phyloP scores from a whole-genome alignment of 2,888 invertebrate genomes.

The Heliconius charithonia region DNA sequence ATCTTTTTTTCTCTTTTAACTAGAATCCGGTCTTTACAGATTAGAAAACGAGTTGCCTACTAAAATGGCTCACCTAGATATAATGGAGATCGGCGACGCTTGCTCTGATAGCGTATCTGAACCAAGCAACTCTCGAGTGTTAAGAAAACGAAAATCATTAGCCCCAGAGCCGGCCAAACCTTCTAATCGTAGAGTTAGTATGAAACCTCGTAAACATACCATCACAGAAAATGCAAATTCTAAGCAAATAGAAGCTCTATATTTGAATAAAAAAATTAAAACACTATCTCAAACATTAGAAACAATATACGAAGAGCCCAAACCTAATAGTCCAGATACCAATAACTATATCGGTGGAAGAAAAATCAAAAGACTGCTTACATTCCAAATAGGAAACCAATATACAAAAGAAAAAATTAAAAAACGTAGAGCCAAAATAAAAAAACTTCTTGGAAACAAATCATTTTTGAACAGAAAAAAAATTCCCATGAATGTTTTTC shows the following conservation, averaged over 20 bases:
- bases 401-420: constrained; percentile 83
- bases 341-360: constrained; percentile 78
- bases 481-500: constrained; percentile 83
- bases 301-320: constrained; percentile 86
- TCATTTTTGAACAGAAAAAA: constrained; percentile 78
- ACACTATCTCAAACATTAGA: constrained; percentile 81
- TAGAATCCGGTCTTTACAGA: constrained; percentile 55
- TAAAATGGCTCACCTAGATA: constrained; percentile 78
- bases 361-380: constrained; percentile 83
- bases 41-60: constrained; percentile 70
- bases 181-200: constrained; percentile 75
- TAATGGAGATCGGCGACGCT: constrained; percentile 71
- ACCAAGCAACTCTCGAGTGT: constrained; percentile 57
- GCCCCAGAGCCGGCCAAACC: constrained; percentile 66
- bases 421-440: constrained; percentile 83
- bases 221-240: constrained; percentile 69
- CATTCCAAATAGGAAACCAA: constrained; percentile 79
- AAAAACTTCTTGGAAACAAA: constrained; percentile 81
- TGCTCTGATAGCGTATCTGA: constrained; percentile 56
- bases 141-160: constrained; percentile 73
- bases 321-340: constrained; percentile 68
- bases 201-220: constrained; percentile 76
- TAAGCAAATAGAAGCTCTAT: constrained; percentile 81
- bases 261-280: constrained; percentile 83
- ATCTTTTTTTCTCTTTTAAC: constrained; percentile 13